Evolutionary conservation across 2,888 invertebrate genomes (phyloP).

Genomic region (Tigriopus californicus): DNA sequence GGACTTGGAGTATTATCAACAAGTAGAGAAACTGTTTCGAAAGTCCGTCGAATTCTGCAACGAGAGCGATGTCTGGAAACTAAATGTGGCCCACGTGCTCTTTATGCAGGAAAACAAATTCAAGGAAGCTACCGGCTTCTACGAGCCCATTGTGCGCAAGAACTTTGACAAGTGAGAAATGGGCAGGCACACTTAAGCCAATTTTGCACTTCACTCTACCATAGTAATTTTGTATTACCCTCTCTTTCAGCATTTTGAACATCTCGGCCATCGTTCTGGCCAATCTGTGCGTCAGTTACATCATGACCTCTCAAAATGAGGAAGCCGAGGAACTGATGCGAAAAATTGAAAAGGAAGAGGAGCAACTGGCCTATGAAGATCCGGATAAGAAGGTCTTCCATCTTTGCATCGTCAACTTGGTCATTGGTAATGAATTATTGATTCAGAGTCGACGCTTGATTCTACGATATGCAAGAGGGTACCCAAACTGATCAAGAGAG

Average conservation of each 20-base stretch:
- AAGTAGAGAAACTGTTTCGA: constrained; percentile 75
- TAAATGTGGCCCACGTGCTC: constrained; percentile 94
- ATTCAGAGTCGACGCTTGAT: too few relatives aligned
- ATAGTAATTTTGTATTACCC: too few relatives aligned
- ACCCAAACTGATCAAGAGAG: too few relatives aligned
- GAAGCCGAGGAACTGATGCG: constrained; percentile 97
- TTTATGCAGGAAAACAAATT: constrained; percentile 99
- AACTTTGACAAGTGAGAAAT: constrained; percentile 46
- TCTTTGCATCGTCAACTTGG: constrained; percentile 91
- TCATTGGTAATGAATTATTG: too few relatives aligned
- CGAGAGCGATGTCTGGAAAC: constrained; percentile 87
- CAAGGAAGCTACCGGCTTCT: constrained; percentile 91
- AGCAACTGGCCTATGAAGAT: constrained; percentile 63
- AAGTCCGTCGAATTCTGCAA: constrained; percentile 96
- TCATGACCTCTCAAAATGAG: constrained; percentile 96
- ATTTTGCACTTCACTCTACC: too few relatives aligned
- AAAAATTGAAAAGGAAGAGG: constrained; percentile 95
- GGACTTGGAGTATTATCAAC: constrained; percentile 85
- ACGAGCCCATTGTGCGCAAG: constrained; percentile 90
- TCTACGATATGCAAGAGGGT: too few relatives aligned
- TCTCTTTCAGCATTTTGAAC: constrained; percentile 48
- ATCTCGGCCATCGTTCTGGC: constrained; percentile 95
- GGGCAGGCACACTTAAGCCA: too few relatives aligned
- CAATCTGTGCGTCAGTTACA: constrained; percentile 94
- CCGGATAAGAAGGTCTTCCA: constrained; percentile 86